These are phyloP conservation scores for Acanthosoma haemorrhoidale DNA, from an alignment of 2,888 invertebrate species.

Conservation along the genomic window DNA sequence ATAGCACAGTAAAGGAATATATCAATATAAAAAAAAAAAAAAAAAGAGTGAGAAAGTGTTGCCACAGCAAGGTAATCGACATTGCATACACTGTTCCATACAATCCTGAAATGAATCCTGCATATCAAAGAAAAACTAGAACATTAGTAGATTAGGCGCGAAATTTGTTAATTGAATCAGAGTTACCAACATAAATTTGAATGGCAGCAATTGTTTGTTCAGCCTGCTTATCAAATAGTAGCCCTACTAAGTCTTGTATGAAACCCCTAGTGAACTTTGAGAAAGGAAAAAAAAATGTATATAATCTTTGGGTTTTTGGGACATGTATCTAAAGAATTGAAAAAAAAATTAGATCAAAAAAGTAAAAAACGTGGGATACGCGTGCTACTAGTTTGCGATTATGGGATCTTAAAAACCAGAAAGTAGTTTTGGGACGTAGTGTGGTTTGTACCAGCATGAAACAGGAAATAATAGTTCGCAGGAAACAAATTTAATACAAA, in stretches of 20 bases:
- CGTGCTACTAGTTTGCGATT: neutral
- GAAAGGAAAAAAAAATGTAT: constrained; percentile 9
- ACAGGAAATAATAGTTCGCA: neutral
- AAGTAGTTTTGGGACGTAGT: neutral
- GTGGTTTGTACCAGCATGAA: neutral
- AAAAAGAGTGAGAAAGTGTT: neutral
- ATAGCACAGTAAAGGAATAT: no score
- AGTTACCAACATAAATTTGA: constrained; percentile 23
- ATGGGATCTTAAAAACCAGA: neutral
- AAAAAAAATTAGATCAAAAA: constrained; percentile 24
- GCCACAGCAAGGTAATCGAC: constrained; percentile 11
- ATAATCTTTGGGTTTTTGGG: constrained; percentile 17
- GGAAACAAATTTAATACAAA: neutral
- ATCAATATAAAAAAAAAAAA: no score
- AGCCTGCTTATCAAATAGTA: constrained; percentile 23
- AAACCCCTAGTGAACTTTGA: constrained; percentile 27
- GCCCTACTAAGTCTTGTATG: constrained; percentile 1
- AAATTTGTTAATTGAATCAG: constrained; percentile 22
- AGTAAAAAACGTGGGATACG: constrained; percentile 22
- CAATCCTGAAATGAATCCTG: constrained; percentile 30
- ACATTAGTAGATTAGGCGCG: constrained; percentile 32
- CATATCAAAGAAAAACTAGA: constrained; percentile 26
- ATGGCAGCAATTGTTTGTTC: constrained; percentile 26
- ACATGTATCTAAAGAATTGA: no score
- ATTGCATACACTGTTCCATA: constrained; percentile 30